Percentiles rank a stretch among this genome's conserved stretches.
phyloP scores from a whole-genome alignment of 1,140 invertebrate species.

The Drosophila sulfurigaster region DNA sequence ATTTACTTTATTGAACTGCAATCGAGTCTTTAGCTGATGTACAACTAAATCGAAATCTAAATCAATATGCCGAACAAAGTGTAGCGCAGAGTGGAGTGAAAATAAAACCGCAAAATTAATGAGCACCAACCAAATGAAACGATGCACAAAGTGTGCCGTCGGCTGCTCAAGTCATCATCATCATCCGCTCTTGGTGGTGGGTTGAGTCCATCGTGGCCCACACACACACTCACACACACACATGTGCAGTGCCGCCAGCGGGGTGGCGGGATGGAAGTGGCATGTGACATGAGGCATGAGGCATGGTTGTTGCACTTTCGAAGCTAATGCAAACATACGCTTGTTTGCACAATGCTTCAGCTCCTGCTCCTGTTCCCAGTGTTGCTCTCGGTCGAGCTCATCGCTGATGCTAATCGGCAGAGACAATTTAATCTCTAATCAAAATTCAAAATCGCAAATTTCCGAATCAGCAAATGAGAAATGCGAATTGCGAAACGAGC shows the following conservation, averaged over 20 bases:
- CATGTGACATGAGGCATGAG: background rate
- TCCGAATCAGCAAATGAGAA: conserved; percentile 41
- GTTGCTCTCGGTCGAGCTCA: background rate
- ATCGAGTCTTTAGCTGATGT: background rate
- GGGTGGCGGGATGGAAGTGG: background rate
- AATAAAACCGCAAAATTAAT: conserved; percentile 77
- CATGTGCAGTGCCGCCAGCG: background rate
- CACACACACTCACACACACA: conserved; percentile 20
- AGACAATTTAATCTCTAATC: conserved; percentile 83
- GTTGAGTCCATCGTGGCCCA: conserved; percentile 41
- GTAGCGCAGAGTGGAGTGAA: conserved; percentile 41
- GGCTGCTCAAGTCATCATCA: conserved; percentile 37
- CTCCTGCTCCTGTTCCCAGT: conserved; percentile 1
- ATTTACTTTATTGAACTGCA: no score
- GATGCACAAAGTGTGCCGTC: conserved; percentile 65
- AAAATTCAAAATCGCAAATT: conserved; percentile 82
- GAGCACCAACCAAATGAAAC: conserved; percentile 76
- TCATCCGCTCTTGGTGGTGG: conserved; percentile 27
- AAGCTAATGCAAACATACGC: conserved; percentile 79
- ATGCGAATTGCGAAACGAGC: conserved; percentile 37
- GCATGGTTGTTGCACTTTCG: conserved; percentile 51
- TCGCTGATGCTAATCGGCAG: conserved; percentile 75
- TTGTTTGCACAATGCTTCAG: conserved; percentile 70
- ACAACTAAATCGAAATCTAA: background rate
- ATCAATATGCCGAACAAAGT: conserved; percentile 20